phyloP scores from a whole-genome alignment of 2,888 invertebrate genomes.

The Frankliniella fusca region DNA sequence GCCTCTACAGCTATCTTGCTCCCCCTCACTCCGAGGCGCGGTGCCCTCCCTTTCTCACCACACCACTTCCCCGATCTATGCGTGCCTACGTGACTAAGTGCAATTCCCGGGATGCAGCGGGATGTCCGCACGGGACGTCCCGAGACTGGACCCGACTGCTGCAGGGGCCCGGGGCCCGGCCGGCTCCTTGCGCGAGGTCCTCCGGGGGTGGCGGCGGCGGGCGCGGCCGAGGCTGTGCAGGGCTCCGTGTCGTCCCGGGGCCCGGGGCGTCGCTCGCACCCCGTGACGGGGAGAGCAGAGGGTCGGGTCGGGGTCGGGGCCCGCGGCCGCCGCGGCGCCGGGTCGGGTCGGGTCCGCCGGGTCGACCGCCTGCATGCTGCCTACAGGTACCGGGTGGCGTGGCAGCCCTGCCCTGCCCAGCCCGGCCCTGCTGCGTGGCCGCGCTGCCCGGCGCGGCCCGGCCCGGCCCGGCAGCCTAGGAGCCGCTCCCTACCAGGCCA shows the following conservation, averaged over 20 bases:
- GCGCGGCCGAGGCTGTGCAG: background rate
- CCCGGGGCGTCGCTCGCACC: background rate
- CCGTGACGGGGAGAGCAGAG: background rate
- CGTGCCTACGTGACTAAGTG: background rate
- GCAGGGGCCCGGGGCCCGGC: background rate
- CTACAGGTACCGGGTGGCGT: slow-evolving; percentile 15
- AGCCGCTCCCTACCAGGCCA: background rate
- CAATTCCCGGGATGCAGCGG: background rate
- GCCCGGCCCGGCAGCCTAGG: background rate
- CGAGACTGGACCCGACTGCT: background rate
- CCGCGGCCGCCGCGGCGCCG: background rate
- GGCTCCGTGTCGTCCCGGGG: background rate
- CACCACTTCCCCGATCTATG: background rate
- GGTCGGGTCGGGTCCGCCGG: background rate
- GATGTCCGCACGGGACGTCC: background rate
- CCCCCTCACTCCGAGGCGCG: background rate
- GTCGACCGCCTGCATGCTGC: background rate
- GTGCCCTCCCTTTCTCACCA: background rate
- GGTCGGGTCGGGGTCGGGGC: background rate
- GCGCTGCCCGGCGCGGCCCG: background rate
- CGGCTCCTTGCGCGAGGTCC: background rate
- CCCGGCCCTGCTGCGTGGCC: background rate
- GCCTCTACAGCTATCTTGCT: background rate
- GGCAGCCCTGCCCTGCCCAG: background rate
- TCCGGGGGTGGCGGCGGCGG: background rate